Base-by-base conservation (phyloP, 2,888 invertebrate species). In the Pammene fasciana region DNA sequence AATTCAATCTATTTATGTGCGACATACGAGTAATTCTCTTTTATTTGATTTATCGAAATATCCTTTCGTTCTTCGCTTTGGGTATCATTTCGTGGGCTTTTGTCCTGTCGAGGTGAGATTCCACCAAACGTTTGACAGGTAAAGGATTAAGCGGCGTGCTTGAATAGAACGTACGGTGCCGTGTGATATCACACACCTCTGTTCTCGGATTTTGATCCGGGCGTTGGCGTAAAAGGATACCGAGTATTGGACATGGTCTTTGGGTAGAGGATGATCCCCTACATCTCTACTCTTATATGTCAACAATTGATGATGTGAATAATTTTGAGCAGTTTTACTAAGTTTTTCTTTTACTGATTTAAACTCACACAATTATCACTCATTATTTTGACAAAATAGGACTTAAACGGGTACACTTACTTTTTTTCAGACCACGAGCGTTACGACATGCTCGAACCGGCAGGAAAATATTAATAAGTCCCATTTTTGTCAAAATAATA, bases 161-260 rank as follows among this genome's bases (percentile, higher is more conserved):
- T 56, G 56, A 56, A 41, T 56, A 11, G 56, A 16, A 34, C 34
- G 13, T 16, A 43, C 43, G 18, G 57, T 13, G 18, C 13, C 18
- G 13, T 57, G 43, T 43, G 57, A 57, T 18, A 57, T 57, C 54
- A 1, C 7, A 57, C 18, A 43, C 43, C 43, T 57, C 18, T 57
- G 43, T 26, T 43, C 8, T 18, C 41, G 26, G 18, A 41, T 56
- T 56, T 26, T 41, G n/a, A 57, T 43, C 18, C 56, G 56, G 16
- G 13, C 41, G 16, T 16, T 43, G 41, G 8, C 41, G 10, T 9
- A 14, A 56, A 18, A 14, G 10, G 38, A 43, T 57, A 18, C 18
- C 50, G 1, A 50, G 11, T 9, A 1, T 11, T 26, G 26, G 26
- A 50, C 50, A 26, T 13, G 11, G 48, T 13, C 11, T 50, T 18